Evolutionary conservation across 2,113 vertebrate species (phyloP).

Genomic region (Dicrurus megarhynchus): DNA sequence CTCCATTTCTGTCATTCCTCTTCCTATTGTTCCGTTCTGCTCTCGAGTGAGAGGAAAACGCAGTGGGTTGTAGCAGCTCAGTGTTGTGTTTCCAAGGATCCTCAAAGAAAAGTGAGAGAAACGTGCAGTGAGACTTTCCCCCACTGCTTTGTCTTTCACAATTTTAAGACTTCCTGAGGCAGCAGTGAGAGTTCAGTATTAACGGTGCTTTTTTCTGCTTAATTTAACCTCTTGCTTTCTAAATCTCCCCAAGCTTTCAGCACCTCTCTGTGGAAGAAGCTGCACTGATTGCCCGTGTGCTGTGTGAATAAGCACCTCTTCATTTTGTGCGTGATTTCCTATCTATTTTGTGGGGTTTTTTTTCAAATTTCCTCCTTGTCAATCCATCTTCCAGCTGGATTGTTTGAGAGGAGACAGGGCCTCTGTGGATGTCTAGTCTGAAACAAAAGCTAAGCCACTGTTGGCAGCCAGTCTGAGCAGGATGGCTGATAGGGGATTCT

Average conservation of each 20-base stretch:
- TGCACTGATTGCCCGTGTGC: neutral
- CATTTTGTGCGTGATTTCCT: neutral
- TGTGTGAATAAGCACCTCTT: neutral
- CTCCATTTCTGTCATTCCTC: neutral
- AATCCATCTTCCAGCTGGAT: neutral
- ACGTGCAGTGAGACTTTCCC: neutral
- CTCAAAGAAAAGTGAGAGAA: neutral
- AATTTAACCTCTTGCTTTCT: neutral
- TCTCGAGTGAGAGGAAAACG: neutral
- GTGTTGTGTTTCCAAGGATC: neutral
- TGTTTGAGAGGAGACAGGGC: neutral
- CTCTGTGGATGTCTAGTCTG: neutral
- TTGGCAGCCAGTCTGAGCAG: neutral
- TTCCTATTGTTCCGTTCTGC: neutral
- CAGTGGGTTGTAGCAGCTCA: neutral
- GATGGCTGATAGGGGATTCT: neutral
- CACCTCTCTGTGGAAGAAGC: neutral
- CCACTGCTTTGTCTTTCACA: neutral
- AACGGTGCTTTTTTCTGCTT: neutral
- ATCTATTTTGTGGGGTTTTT: neutral
- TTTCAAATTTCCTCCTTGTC: neutral
- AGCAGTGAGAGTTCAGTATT: neutral
- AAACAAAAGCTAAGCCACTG: constrained; percentile 3
- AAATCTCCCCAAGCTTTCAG: neutral
- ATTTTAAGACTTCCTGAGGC: neutral